Evolutionary conservation across 2,113 vertebrate species (phyloP).

Genomic region (Apaloderma vittatum): DNA sequence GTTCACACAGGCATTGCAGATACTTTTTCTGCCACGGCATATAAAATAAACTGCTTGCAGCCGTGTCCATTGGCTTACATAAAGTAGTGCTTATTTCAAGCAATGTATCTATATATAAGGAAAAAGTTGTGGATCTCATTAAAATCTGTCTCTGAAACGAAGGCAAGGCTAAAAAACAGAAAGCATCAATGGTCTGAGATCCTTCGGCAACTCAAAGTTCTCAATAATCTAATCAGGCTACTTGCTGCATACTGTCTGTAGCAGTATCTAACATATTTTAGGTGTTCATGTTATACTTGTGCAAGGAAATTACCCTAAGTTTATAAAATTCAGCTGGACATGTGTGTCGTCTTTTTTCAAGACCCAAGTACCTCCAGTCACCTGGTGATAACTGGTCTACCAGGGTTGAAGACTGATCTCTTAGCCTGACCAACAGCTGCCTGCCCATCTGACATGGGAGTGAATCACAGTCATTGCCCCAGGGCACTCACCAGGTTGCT

Average conservation of each 20-base stretch:
- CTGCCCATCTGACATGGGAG: background rate
- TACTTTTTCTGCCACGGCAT: background rate
- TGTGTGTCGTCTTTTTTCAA: background rate
- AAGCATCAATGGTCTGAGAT: background rate
- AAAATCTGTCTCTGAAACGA: background rate
- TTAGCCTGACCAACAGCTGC: background rate
- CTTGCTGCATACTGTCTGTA: background rate
- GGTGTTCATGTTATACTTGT: background rate
- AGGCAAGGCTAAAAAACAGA: background rate
- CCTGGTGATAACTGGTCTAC: background rate
- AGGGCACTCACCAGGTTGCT: background rate
- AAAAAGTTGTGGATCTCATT: background rate
- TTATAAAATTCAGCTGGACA: background rate
- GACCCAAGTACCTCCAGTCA: background rate
- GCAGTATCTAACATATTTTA: background rate
- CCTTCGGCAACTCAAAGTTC: background rate
- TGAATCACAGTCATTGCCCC: background rate
- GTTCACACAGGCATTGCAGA: background rate
- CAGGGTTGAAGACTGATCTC: background rate
- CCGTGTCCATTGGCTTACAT: constrained; percentile 19
- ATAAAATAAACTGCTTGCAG: constrained; percentile 66
- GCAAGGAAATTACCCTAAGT: background rate
- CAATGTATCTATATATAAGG: background rate
- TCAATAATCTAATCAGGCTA: background rate
- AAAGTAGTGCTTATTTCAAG: constrained; percentile 41